These are phyloP conservation scores for Paedocypris micromegethes DNA, from an alignment of 2,797 vertebrate species.

Conservation along the genomic window DNA sequence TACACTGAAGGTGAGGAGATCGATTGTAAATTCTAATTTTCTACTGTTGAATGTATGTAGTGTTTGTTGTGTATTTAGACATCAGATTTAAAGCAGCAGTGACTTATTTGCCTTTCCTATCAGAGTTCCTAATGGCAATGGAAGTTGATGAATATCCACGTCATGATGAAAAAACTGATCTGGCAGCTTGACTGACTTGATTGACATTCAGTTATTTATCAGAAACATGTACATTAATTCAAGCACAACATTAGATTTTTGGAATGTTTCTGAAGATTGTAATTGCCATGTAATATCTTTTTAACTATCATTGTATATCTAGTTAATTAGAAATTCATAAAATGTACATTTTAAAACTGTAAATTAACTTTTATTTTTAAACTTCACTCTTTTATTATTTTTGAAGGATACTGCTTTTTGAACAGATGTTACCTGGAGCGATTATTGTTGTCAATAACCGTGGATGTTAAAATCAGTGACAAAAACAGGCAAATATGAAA, in stretches of 20 bases:
- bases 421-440: no score
- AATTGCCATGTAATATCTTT: no score
- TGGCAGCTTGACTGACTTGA: conserved; percentile 54
- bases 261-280: no score
- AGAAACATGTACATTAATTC: not conserved
- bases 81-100: not conserved
- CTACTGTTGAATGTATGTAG: not conserved
- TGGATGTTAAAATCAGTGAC: no score
- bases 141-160: conserved; percentile 75
- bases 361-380: not conserved
- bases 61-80: not conserved
- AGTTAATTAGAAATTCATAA: not conserved
- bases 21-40: no score
- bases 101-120: conserved; percentile 13
- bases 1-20: conserved; percentile 82
- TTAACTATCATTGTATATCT: no score
- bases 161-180: conserved; percentile 67
- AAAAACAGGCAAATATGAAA: no score
- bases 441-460: no score
- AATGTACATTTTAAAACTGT: not conserved
- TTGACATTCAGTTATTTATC: not conserved
- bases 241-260: no score
- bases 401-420: no score
- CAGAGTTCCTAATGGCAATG: conserved; percentile 84
- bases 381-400: no score